phyloP scores from a whole-genome alignment of 37 sponge, comb jelly and placozoan genomes.

The Aplysina aerophoba region DNA sequence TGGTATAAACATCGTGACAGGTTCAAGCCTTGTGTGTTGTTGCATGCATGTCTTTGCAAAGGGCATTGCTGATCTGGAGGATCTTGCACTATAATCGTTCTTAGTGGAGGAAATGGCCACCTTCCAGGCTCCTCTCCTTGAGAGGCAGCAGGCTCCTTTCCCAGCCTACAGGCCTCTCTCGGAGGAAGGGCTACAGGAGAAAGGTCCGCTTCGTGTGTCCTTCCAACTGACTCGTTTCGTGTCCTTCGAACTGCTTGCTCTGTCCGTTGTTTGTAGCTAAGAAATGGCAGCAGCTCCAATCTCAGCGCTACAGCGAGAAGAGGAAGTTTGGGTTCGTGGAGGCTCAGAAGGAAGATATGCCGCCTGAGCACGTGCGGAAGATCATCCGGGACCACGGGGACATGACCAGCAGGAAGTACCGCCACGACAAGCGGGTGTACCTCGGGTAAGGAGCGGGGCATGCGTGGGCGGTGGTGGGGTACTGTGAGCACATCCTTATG shows the following conservation, averaged over 20 bases:
- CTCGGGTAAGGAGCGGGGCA: slow-evolving; percentile 75
- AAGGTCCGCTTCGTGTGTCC: too few relatives aligned
- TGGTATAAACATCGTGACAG: too few relatives aligned
- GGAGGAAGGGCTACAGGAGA: slow-evolving; percentile 90
- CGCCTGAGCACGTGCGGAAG: slow-evolving; percentile 98
- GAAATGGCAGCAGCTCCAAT: slow-evolving; percentile 99
- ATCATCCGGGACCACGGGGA: slow-evolving; percentile 99
- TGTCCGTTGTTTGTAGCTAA: slow-evolving; percentile 59
- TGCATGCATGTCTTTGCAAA: too few relatives aligned
- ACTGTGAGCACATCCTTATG: background rate
- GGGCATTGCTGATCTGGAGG: too few relatives aligned
- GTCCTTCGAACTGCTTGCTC: background rate
- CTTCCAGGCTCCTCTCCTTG: slow-evolving; percentile 52
- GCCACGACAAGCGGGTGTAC: slow-evolving; percentile 99
- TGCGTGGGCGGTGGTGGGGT: background rate
- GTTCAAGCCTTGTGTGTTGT: too few relatives aligned
- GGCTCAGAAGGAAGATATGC: slow-evolving; percentile 99
- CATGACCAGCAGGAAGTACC: slow-evolving; percentile 98
- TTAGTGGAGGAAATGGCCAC: slow-evolving; percentile 12
- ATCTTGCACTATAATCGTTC: background rate
- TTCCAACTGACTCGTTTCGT: too few relatives aligned
- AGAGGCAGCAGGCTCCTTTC: slow-evolving; percentile 75
- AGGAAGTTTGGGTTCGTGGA: slow-evolving; percentile 99
- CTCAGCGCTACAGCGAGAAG: slow-evolving; percentile 97
- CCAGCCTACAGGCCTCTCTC: slow-evolving; percentile 54